Conservation (phyloP, 2,888 invertebrate species). For the Eucera pruinosa region DNA sequence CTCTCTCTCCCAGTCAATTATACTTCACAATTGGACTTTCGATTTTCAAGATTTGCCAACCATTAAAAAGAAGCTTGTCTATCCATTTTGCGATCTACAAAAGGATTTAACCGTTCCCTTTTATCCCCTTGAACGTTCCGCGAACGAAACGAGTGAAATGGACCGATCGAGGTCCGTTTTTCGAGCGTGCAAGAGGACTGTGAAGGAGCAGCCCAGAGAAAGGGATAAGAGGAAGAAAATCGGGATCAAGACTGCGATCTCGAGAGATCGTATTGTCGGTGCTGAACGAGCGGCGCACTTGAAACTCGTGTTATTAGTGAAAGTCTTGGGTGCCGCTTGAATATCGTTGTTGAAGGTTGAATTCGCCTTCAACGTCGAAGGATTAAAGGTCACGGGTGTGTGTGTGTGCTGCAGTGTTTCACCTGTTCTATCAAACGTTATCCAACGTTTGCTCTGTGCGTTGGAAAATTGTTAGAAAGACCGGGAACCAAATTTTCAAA, state of each 20-base stretch:
- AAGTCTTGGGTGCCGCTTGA: conserved; percentile 51
- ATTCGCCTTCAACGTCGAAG: conserved; percentile 9
- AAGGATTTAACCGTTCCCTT: conserved; percentile 1
- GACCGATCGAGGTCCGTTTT: conserved; percentile 22
- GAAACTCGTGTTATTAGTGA: conserved; percentile 65
- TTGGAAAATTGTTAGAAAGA: too few relatives aligned
- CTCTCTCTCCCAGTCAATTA: too few relatives aligned
- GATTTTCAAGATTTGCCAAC: not conserved
- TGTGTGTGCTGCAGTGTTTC: not conserved
- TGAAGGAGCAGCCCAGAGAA: conserved; percentile 15
- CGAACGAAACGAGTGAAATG: conserved; percentile 26
- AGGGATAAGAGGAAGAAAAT: conserved; percentile 16
- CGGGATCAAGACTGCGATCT: conserved; percentile 26
- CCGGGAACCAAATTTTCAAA: too few relatives aligned
- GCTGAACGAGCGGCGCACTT: conserved; percentile 41
- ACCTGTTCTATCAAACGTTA: not conserved
- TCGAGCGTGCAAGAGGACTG: conserved; percentile 5
- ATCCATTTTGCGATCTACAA: not conserved
- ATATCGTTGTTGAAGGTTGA: conserved; percentile 35
- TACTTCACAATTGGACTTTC: not conserved
- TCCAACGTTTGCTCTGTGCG: too few relatives aligned
- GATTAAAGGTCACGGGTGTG: conserved; percentile 24
- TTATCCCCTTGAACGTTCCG: not conserved
- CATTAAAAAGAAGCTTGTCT: not conserved
- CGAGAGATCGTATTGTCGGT: conserved; percentile 52